Percentiles rank a stretch among this genome's conserved stretches.
Conservation (phyloP, 2,113 vertebrate species). For the Cygnus atratus region DNA sequence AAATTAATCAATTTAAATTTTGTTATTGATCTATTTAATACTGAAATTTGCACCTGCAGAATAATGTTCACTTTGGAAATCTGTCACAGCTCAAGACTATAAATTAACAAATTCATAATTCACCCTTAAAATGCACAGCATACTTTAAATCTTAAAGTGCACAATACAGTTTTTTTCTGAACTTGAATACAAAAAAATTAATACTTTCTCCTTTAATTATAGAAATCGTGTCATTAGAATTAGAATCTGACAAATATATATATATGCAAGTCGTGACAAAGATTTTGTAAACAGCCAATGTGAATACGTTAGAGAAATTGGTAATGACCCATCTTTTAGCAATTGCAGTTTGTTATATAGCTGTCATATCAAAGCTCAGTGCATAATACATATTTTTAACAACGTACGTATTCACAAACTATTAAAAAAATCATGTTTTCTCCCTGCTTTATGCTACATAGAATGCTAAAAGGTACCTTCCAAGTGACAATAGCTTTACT, state of each 20-base stretch:
- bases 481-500: not conserved
- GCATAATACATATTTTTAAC: not conserved
- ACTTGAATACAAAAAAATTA: not conserved
- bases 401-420: not conserved
- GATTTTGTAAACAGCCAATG: not conserved
- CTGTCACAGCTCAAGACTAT: not conserved
- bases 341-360: not conserved
- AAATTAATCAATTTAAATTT: not conserved
- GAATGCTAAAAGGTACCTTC: not conserved
- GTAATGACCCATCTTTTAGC: not conserved
- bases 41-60: not conserved
- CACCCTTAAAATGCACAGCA: not conserved
- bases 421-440: not conserved
- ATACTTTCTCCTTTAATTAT: not conserved
- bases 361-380: not conserved
- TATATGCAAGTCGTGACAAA: not conserved
- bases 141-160: not conserved
- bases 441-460: not conserved
- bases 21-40: not conserved
- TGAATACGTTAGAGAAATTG: not conserved
- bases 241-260: not conserved
- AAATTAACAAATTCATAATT: conserved; percentile 25
- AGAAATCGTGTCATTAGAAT: not conserved
- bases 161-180: not conserved
- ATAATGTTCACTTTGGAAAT: not conserved